Base-by-base conservation (phyloP, 1,140 invertebrate species). In the Lordiphosa collinella region DNA sequence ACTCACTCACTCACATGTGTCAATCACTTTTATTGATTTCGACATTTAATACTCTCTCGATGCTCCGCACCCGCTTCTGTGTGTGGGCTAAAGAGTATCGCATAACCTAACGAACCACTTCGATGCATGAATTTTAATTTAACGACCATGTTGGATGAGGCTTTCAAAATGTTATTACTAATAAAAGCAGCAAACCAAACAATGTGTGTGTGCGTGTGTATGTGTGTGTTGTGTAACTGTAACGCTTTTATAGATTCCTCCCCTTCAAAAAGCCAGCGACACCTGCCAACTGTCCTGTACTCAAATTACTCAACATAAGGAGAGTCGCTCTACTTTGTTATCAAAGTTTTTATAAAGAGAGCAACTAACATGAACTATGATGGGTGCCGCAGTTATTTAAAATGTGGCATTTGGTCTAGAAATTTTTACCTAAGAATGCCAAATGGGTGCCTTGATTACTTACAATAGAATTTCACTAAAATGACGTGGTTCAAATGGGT, bases 21-120 rank as follows among this genome's bases (percentile, higher is more conserved):
- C 78, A 84, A 84, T 84, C 63, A 73, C 44, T 84, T 84, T 84
- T 84, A 84, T 82, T 82, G 78, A 84, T 84, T 84, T 50, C 72
- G 78, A 84, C 68, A 84, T 84, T 84, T 76, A 84, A 84, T 84
- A 78, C 62, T 44, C 62, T 44, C 51, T 14, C 47, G 32, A 43
- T 52, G 55, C 29, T 47, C 36, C 40, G 16, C 9, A 29, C 11
- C 14, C 22, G 16, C 12, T 32, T 7, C 41, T 31, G 18, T 25
- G 36, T 49, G 51, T 48, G 44, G 36, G 51, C 58, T 43, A 60
- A 44, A 46, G 29, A 34, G 60, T 64, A 49, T 47, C 56, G 40
- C 60, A 55, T 63, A 58, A 51, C 12, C 6, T 49, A 38, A 35
- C 52, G 32, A 47, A 37, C n/a, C 73, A 66, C 55, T 72, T 44